Conservation (phyloP, 2,113 vertebrate species). For the Halcyon malimbica region DNA sequence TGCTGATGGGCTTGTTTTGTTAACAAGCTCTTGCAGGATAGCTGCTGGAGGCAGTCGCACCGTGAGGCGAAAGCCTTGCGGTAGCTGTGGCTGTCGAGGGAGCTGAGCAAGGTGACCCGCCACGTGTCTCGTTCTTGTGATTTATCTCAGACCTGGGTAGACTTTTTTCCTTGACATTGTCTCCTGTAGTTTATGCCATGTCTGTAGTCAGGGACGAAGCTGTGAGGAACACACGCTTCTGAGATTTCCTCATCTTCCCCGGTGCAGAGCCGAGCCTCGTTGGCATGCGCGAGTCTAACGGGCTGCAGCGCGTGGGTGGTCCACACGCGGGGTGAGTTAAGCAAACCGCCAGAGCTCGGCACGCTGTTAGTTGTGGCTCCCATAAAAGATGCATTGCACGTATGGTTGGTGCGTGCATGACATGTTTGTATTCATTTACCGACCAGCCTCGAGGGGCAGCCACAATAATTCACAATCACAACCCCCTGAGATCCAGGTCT, state of each 20-base stretch:
- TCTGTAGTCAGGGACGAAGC: background rate
- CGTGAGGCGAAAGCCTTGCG: accelerated
- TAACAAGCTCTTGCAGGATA: background rate
- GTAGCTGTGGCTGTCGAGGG: accelerated
- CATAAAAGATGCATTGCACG: background rate
- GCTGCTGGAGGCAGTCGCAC: background rate
- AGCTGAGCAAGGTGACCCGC: background rate
- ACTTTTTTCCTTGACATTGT: background rate
- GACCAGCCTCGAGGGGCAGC: background rate
- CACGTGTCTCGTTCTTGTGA: background rate
- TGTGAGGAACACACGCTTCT: accelerated
- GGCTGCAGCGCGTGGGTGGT: background rate
- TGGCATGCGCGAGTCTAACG: accelerated
- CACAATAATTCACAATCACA: accelerated
- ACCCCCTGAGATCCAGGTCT: background rate
- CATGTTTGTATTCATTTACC: background rate
- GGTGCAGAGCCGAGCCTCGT: background rate
- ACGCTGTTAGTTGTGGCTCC: accelerated
- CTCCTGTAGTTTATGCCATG: background rate
- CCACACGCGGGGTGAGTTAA: accelerated
- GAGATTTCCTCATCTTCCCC: background rate
- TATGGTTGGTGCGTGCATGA: accelerated
- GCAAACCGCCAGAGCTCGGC: background rate
- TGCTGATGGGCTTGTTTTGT: background rate
- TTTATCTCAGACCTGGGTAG: background rate